Conservation (phyloP, 2,113 vertebrate genomes). For the Colistium nudipinnis region DNA sequence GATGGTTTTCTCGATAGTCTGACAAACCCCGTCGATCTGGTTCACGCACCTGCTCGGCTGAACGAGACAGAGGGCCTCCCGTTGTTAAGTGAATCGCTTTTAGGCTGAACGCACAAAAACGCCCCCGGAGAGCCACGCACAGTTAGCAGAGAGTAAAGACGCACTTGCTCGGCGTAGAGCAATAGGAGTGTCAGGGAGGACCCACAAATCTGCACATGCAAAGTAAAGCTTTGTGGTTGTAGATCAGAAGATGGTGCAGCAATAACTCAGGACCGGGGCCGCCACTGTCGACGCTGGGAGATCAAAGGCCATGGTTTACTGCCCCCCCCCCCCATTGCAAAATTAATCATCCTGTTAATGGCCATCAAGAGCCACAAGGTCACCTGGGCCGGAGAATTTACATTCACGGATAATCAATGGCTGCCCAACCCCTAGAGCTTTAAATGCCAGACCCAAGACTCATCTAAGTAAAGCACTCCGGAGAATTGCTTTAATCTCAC, state of each 20-base stretch:
- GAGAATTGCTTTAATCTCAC: neutral
- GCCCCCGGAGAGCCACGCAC: conserved; percentile 30
- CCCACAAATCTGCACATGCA: conserved; percentile 40
- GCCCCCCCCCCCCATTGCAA: conserved; percentile 6
- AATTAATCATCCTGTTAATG: conserved; percentile 36
- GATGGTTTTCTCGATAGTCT: conserved; percentile 85
- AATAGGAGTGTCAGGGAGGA: conserved; percentile 31
- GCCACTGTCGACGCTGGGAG: conserved; percentile 36
- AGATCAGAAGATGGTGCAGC: conserved; percentile 52
- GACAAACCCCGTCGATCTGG: conserved; percentile 83
- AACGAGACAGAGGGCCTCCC: conserved; percentile 22
- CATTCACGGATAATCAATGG: conserved; percentile 41
- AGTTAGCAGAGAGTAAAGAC: conserved; percentile 42
- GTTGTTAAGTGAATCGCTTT: neutral
- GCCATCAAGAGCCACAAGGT: conserved; percentile 15
- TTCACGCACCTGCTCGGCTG: conserved; percentile 83
- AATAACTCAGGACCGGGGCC: conserved; percentile 48
- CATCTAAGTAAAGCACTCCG: conserved; percentile 4
- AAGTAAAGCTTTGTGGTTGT: conserved; percentile 37
- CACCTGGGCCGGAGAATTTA: conserved; percentile 32
- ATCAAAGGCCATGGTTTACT: conserved; percentile 56
- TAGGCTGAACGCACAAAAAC: conserved; percentile 7
- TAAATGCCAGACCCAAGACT: conserved; percentile 14
- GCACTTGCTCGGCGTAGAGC: conserved; percentile 51
- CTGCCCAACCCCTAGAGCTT: conserved; percentile 2